Conservation (phyloP, 2,888 invertebrate species). For the Macaria notata region DNA sequence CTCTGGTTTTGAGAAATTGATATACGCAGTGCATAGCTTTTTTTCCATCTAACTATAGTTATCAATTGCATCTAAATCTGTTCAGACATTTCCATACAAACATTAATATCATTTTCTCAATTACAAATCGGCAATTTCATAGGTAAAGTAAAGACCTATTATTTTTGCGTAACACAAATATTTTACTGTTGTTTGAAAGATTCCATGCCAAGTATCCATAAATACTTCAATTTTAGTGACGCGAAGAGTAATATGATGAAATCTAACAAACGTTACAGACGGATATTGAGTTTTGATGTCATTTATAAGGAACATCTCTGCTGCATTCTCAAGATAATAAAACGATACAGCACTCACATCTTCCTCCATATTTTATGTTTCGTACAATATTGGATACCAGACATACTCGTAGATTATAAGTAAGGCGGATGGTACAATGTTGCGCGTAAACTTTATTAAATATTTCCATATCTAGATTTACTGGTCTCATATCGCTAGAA, state of each 20-base stretch:
- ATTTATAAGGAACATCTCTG: slow-evolving; percentile 59
- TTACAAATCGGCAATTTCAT: too few relatives aligned
- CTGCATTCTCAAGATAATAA: slow-evolving; percentile 65
- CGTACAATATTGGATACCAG: slow-evolving; percentile 28
- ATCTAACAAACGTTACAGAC: slow-evolving; percentile 60
- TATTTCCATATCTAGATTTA: slow-evolving; percentile 20
- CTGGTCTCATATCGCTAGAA: slow-evolving; percentile 13
- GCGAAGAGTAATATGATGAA: neutral
- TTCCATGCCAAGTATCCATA: too few relatives aligned
- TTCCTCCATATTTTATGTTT: slow-evolving; percentile 26
- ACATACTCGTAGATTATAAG: slow-evolving; percentile 19
- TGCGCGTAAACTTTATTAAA: slow-evolving; percentile 26
- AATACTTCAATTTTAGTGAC: too few relatives aligned
- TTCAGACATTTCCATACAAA: too few relatives aligned
- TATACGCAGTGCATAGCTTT: too few relatives aligned
- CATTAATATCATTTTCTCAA: too few relatives aligned
- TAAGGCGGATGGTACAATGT: slow-evolving; percentile 20
- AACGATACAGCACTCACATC: slow-evolving; percentile 50
- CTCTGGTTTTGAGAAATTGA: too few relatives aligned
- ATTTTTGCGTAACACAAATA: too few relatives aligned
- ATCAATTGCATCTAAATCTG: too few relatives aligned
- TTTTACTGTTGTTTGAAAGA: too few relatives aligned
- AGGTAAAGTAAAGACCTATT: too few relatives aligned
- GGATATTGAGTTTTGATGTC: slow-evolving; percentile 76
- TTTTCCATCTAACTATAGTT: too few relatives aligned